Conservation (phyloP, 1,140 invertebrate genomes). For the Dysdera silvatica region DNA sequence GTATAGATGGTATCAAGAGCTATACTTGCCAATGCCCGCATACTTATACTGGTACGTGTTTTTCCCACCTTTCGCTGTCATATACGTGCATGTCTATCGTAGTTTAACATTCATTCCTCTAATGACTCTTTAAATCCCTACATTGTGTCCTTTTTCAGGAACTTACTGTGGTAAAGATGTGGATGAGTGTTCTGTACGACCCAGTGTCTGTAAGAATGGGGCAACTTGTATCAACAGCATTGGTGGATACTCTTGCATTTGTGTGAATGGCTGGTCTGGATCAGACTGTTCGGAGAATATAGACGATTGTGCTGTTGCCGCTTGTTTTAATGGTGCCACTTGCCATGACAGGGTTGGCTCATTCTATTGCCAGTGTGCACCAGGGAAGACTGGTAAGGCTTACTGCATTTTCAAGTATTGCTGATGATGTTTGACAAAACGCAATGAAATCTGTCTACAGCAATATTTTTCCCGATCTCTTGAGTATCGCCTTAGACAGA, state of each 20-base stretch:
- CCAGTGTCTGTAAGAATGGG: constrained; percentile 83
- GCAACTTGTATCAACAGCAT: constrained; percentile 86
- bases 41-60: constrained; percentile 63
- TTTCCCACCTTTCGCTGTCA: constrained; percentile 49
- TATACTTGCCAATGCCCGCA: constrained; percentile 82
- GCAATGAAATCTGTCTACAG: too few species aligned
- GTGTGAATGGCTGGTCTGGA: constrained; percentile 90
- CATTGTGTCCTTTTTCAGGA: constrained; percentile 21
- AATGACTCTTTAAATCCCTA: too few species aligned
- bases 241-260: constrained; percentile 88
- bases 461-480: too few species aligned
- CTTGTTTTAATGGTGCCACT: constrained; percentile 93
- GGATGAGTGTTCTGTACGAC: constrained; percentile 49
- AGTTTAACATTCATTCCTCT: too few species aligned
- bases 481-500: too few species aligned
- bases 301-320: constrained; percentile 82
- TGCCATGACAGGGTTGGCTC: constrained; percentile 90
- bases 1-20: constrained; percentile 73
- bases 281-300: constrained; percentile 84
- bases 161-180: constrained; percentile 53
- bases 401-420: too few species aligned
- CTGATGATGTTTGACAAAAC: not conserved
- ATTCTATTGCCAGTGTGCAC: constrained; percentile 89
- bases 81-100: constrained; percentile 48
- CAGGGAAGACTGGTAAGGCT: constrained; percentile 78